These are phyloP conservation scores for Heliconius charithonia DNA, from an alignment of 2,888 invertebrate species.

Conservation along the genomic window DNA sequence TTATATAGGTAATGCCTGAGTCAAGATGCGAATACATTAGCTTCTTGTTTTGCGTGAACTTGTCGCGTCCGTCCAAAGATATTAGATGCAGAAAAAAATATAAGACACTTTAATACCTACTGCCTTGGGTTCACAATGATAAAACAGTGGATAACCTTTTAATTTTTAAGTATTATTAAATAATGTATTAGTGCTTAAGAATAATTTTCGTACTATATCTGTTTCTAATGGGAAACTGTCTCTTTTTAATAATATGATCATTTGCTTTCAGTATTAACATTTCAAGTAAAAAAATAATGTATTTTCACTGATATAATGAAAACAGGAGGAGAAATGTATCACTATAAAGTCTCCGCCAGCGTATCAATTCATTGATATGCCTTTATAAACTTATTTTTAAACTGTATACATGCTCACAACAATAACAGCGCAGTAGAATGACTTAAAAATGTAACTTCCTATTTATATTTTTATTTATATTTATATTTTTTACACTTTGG, in stretches of 20 bases:
- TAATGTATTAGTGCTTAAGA: background rate
- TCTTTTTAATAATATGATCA: background rate
- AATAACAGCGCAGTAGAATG: background rate
- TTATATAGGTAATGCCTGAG: conserved; percentile 63
- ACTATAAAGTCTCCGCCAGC: too few relatives aligned
- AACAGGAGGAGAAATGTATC: too few relatives aligned
- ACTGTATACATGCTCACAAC: background rate
- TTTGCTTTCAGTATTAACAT: background rate
- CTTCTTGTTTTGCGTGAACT: conserved; percentile 50
- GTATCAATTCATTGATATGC: too few relatives aligned
- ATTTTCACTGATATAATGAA: too few relatives aligned
- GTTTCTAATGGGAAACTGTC: background rate
- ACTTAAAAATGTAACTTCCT: too few relatives aligned
- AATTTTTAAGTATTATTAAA: background rate
- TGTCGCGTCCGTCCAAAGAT: conserved; percentile 46
- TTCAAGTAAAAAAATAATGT: too few relatives aligned
- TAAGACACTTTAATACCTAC: conserved; percentile 32
- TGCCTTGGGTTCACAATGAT: conserved; percentile 1
- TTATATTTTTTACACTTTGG: too few relatives aligned
- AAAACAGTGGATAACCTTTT: background rate
- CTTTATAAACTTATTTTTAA: too few relatives aligned
- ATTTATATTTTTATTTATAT: too few relatives aligned
- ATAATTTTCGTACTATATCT: background rate
- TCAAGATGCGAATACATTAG: conserved; percentile 53
- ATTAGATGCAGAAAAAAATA: conserved; percentile 22